Conservation (phyloP, 2,888 invertebrate genomes). For the Abscondita cerata region DNA sequence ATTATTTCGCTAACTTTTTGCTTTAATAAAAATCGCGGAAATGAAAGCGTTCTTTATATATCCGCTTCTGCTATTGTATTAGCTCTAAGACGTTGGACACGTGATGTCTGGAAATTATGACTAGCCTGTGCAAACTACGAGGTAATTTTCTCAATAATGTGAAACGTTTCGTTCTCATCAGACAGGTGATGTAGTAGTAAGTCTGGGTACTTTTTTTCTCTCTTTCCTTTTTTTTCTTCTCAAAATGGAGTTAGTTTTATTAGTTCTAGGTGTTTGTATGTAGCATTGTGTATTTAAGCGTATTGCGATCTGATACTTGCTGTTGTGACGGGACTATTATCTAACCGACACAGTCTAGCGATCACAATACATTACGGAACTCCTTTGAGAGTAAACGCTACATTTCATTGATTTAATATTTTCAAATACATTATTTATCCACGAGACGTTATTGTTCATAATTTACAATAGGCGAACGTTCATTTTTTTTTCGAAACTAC, state of each 20-base stretch:
- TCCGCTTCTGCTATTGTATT: constrained; percentile 24
- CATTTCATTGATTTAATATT: constrained; percentile 36
- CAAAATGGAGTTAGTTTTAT: constrained; percentile 8
- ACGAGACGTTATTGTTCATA: background rate
- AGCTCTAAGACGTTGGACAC: constrained; percentile 29
- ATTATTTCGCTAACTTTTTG: no score
- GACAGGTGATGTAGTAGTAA: constrained; percentile 22
- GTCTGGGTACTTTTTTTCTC: background rate
- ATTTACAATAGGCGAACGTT: no score
- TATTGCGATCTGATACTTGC: constrained; percentile 27
- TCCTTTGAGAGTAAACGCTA: constrained; percentile 32
- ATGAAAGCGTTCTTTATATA: constrained; percentile 12
- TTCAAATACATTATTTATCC: constrained; percentile 4
- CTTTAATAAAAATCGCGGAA: constrained; percentile 12
- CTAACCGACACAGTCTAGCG: constrained; percentile 40
- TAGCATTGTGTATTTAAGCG: constrained; percentile 31
- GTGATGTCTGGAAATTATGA: constrained; percentile 34
- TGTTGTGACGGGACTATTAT: constrained; percentile 28
- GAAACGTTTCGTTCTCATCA: constrained; percentile 20
- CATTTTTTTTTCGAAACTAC: no score
- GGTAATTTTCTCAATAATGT: constrained; percentile 21
- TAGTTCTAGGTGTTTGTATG: constrained; percentile 11
- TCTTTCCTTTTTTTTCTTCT: constrained; percentile 9
- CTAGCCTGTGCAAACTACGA: constrained; percentile 1
- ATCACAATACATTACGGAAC: constrained; percentile 35